Conservation (phyloP, 2,888 invertebrate genomes). For the Agriopis aurantiaria region DNA sequence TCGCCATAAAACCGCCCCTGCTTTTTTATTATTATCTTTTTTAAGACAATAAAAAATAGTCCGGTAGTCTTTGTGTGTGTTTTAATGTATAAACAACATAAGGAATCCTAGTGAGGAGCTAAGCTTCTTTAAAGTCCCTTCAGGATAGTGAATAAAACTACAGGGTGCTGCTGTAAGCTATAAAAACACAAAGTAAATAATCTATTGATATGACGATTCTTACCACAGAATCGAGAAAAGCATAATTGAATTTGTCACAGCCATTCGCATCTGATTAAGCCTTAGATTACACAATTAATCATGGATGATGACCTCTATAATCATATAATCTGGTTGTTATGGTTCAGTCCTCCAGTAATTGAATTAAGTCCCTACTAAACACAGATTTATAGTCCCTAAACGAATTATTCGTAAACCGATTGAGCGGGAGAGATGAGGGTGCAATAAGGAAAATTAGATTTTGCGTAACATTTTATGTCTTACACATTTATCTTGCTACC, state of each 20-base stretch:
- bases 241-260: conserved; percentile 45
- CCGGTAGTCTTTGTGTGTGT: too few species aligned
- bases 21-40: too few species aligned
- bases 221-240: conserved; percentile 34
- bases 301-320: conserved; percentile 71
- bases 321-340: conserved; percentile 70
- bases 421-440: conserved; percentile 70
- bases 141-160: too few species aligned
- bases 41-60: too few species aligned
- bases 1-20: too few species aligned
- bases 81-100: too few species aligned
- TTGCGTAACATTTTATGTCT: conserved; percentile 2
- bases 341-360: conserved; percentile 69
- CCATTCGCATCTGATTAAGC: conserved; percentile 50
- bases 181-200: background rate
- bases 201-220: background rate
- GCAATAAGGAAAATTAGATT: conserved; percentile 14
- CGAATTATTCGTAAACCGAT: conserved; percentile 80
- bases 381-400: conserved; percentile 83
- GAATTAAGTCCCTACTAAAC: conserved; percentile 75
- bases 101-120: too few species aligned
- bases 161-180: background rate
- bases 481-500: background rate
- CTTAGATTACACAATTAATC: conserved; percentile 62
- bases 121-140: too few species aligned